Conservation (phyloP, 2,113 vertebrate genomes). For the Muntiacus muntjak region DNA sequence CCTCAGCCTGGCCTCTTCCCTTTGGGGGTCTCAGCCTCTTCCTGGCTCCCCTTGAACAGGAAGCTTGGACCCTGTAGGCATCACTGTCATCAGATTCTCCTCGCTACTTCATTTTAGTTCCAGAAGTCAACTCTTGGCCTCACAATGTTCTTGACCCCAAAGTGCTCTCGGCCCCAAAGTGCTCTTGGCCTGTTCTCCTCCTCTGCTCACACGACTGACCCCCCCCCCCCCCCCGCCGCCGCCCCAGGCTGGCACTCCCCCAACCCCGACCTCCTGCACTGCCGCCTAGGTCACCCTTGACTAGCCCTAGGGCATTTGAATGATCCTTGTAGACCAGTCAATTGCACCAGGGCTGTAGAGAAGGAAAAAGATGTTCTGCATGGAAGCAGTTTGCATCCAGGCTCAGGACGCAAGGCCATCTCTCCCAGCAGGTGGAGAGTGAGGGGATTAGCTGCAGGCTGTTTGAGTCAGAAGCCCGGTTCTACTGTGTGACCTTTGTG, state of each 20-base stretch:
- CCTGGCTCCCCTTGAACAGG: no score
- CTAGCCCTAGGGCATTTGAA: not conserved
- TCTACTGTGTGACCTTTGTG: not conserved
- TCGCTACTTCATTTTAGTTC: no score
- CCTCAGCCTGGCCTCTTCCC: not conserved
- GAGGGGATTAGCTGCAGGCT: not conserved
- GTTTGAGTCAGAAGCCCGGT: rapidly evolving
- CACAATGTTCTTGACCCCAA: rapidly evolving
- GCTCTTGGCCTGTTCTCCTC: not conserved
- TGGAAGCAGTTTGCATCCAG: rapidly evolving
- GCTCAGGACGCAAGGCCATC: rapidly evolving
- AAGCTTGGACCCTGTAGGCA: not conserved
- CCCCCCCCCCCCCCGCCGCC: rapidly evolving
- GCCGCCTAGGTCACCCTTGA: rapidly evolving
- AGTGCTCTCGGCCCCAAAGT: not conserved
- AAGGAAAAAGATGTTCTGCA: rapidly evolving
- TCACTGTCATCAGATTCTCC: not conserved
- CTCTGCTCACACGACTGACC: not conserved
- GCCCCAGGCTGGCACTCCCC: not conserved
- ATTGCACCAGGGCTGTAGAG: rapidly evolving
- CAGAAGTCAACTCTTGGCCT: not conserved
- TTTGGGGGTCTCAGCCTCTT: not conserved
- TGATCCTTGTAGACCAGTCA: not conserved
- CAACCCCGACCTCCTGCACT: rapidly evolving
- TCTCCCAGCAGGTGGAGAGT: rapidly evolving